These are phyloP conservation scores for Rhingia campestris DNA, from an alignment of 2,888 invertebrate species.

Conservation along the genomic window DNA sequence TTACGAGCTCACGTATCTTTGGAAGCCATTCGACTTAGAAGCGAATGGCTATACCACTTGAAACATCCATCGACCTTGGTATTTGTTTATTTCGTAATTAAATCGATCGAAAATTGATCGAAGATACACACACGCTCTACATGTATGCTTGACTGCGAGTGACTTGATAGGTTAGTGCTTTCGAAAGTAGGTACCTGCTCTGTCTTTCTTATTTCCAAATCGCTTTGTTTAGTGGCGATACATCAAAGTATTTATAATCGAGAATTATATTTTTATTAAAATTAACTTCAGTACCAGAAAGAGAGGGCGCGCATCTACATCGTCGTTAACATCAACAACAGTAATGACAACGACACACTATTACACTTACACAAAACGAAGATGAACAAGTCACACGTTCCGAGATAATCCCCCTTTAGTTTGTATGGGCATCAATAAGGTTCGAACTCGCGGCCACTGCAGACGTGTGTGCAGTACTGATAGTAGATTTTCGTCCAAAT, in stretches of 20 bases:
- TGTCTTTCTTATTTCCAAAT: background rate
- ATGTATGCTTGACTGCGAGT: background rate
- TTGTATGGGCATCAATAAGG: constrained; percentile 62
- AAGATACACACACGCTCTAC: constrained; percentile 29
- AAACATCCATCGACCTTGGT: constrained; percentile 52
- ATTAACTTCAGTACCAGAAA: constrained; percentile 5
- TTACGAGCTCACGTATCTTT: background rate
- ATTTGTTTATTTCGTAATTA: constrained; percentile 51
- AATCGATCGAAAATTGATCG: constrained; percentile 54
- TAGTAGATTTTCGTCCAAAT: constrained; percentile 24
- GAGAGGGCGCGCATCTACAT: background rate
- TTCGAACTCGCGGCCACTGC: constrained; percentile 66
- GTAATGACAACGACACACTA: too few species aligned
- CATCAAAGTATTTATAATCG: constrained; percentile 27
- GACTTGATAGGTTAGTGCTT: background rate
- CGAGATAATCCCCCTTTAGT: constrained; percentile 50
- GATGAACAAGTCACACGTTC: constrained; percentile 54
- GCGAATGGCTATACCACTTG: background rate
- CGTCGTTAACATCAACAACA: too few species aligned
- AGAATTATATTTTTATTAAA: constrained; percentile 45
- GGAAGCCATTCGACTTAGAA: background rate
- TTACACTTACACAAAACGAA: constrained; percentile 1
- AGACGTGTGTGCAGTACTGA: constrained; percentile 27
- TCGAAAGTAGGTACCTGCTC: constrained; percentile 19
- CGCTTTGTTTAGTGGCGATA: background rate